phyloP scores from a whole-genome alignment of 2,888 invertebrate species.

The Euzophera pinguis region DNA sequence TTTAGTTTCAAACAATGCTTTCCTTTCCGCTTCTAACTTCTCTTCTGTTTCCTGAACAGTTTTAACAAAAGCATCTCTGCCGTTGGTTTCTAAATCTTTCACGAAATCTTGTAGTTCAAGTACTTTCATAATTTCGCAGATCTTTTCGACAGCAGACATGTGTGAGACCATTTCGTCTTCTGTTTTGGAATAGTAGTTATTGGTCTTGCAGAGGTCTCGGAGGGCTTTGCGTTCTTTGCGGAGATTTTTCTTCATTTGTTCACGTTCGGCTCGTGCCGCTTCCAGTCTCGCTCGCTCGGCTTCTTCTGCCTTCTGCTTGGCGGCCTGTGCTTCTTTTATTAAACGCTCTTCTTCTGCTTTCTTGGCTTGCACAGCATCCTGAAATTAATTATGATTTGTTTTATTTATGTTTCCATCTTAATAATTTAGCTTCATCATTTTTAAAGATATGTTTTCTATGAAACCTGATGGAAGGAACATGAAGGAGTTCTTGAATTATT shows the following conservation, averaged over 20 bases:
- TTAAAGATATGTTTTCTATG: no score
- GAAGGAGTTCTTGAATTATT: no score
- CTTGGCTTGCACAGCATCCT: conserved; percentile 88
- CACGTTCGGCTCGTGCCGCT: conserved; percentile 90
- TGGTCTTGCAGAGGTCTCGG: conserved; percentile 88
- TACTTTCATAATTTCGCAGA: conserved; percentile 89
- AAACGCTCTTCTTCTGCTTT: conserved; percentile 91
- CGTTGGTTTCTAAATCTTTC: conserved; percentile 82
- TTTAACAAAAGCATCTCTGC: conserved; percentile 82
- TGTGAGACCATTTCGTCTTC: conserved; percentile 87
- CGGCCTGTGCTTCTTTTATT: conserved; percentile 84
- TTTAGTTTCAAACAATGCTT: conserved; percentile 76
- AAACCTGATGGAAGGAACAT: no score
- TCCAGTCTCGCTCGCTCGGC: conserved; percentile 91
- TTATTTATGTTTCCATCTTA: no score
- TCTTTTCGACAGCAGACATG: conserved; percentile 95
- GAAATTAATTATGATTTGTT: conserved; percentile 30
- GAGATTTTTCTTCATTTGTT: conserved; percentile 89
- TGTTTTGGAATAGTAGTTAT: conserved; percentile 87
- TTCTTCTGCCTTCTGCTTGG: conserved; percentile 88
- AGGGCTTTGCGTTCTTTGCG: conserved; percentile 92
- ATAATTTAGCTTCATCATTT: no score
- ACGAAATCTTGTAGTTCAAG: conserved; percentile 88
- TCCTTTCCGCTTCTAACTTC: conserved; percentile 88
- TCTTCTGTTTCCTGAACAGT: conserved; percentile 86